Conservation (phyloP, 1,140 invertebrate genomes). For the Pachypeltis micranthus region DNA sequence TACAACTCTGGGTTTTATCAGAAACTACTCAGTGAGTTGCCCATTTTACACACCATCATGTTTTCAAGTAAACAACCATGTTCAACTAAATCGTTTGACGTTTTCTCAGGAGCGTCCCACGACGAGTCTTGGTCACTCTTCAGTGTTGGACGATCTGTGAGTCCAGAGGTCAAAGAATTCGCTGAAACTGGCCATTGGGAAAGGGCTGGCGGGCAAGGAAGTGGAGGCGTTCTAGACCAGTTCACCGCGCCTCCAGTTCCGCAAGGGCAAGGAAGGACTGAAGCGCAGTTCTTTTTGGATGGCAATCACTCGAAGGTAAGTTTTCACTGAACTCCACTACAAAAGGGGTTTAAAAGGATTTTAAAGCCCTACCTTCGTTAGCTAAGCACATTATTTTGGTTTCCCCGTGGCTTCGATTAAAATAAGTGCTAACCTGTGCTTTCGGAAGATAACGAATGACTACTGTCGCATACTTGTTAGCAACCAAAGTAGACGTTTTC, state of each 20-base stretch:
- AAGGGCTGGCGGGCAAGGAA: slow-evolving; percentile 40
- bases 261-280: slow-evolving; percentile 62
- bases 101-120: slow-evolving; percentile 67
- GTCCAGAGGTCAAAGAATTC: slow-evolving; percentile 62
- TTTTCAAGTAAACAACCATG: neutral
- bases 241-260: slow-evolving; percentile 66
- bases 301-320: slow-evolving; percentile 73
- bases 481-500: too few relatives aligned
- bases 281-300: slow-evolving; percentile 77
- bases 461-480: too few relatives aligned
- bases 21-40: too few relatives aligned
- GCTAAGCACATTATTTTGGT: too few relatives aligned
- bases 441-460: too few relatives aligned
- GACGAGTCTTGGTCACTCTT: slow-evolving; percentile 67
- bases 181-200: slow-evolving; percentile 71
- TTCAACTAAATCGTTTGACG: neutral
- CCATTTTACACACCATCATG: too few relatives aligned
- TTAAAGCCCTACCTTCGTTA: too few relatives aligned
- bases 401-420: too few relatives aligned
- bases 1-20: too few relatives aligned
- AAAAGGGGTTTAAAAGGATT: too few relatives aligned
- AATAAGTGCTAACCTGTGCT: too few relatives aligned
- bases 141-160: slow-evolving; percentile 59
- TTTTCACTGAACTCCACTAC: too few relatives aligned
- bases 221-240: slow-evolving; percentile 57